Conservation (phyloP, 2,888 invertebrate genomes). For the Strigamia maritima region DNA sequence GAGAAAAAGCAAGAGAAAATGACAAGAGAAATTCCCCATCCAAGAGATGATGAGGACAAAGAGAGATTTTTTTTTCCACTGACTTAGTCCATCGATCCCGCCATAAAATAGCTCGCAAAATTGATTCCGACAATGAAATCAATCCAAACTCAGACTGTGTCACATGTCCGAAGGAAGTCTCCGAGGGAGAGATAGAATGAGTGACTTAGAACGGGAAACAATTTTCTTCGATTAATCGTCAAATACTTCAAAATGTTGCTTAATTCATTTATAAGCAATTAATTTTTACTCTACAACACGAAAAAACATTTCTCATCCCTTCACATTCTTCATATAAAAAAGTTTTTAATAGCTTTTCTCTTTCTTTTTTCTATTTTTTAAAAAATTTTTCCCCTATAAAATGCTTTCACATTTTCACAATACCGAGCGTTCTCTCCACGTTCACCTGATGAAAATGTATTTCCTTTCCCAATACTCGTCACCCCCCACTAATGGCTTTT, state of each 20-base stretch:
- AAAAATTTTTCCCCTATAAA: neutral
- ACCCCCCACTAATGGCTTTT: slow-evolving; percentile 19
- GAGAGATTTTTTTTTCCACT: neutral
- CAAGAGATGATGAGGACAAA: slow-evolving; percentile 7
- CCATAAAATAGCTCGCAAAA: slow-evolving; percentile 21
- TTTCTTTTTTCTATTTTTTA: neutral
- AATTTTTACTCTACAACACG: neutral
- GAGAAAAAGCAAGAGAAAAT: slow-evolving; percentile 19
- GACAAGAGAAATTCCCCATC: slow-evolving; percentile 21
- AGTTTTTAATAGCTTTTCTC: slow-evolving; percentile 10
- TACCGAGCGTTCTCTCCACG: neutral
- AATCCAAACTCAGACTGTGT: neutral
- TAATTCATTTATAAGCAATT: neutral
- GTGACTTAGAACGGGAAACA: neutral
- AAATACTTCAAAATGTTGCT: neutral
- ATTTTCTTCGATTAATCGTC: neutral
- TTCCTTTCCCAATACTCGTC: slow-evolving; percentile 21
- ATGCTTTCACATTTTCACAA: slow-evolving; percentile 27
- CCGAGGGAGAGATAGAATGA: neutral
- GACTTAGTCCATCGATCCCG: slow-evolving; percentile 4
- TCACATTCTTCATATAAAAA: neutral
- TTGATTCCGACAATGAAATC: slow-evolving; percentile 29
- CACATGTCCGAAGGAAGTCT: slow-evolving; percentile 13
- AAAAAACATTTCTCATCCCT: slow-evolving; percentile 7
- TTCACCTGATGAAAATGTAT: slow-evolving; percentile 28